Evolutionary conservation across 1,140 invertebrate genomes (phyloP), one percentile per base, ranked within the genome.

Genomic region (Acyrthosiphon pisum): DNA sequence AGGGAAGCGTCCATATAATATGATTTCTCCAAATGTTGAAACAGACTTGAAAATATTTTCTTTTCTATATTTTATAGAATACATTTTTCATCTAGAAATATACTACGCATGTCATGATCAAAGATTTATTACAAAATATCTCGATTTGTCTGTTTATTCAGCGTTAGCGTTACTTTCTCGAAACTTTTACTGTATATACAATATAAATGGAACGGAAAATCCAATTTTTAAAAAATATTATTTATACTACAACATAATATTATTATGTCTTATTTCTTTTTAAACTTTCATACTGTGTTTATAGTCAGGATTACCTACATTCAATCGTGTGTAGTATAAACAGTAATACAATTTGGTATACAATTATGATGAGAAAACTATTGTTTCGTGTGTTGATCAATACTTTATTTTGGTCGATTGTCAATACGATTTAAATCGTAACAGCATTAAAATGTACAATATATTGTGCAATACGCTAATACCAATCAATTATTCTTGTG

Each of bases 131-230:
- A 56, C 50, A 89, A 86, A 46, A 89, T 56, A 56, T 56, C 50
- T 89, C 50, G 88, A 56, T 89, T 89, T 56, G 88, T 89, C 30
- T 56, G 88, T 89, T 89, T 89, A 89, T 89, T 89, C 50, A 89
- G 22, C 35, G n/a, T 89, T 48, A 26, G 86, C 86, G 14, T n/a
- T 89, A 89, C 88, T 89, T 89, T 89, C 88, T 89, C 88, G 22
- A 56, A 37, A 89, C 88, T 89, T 89, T 89, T 89, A 89, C 88
- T 53, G 23, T 6, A 37, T 2, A 89, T 56, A 56, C 8, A 41
- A 23, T 83, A 86, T 86, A 86, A 76, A 76, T n/a, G 30, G 30
- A 76, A 86, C 84, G 41, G 84, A 86, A 86, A 86, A 86, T 86
- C 26, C 23, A 46, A 86, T 86, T 84, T 84, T 46, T n/a, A 37